A percentile compares a stretch with the other conserved stretches of the same genome.
Conservation (phyloP, 23 tunicate genomes). For the Trididemnum nubilum region DNA sequence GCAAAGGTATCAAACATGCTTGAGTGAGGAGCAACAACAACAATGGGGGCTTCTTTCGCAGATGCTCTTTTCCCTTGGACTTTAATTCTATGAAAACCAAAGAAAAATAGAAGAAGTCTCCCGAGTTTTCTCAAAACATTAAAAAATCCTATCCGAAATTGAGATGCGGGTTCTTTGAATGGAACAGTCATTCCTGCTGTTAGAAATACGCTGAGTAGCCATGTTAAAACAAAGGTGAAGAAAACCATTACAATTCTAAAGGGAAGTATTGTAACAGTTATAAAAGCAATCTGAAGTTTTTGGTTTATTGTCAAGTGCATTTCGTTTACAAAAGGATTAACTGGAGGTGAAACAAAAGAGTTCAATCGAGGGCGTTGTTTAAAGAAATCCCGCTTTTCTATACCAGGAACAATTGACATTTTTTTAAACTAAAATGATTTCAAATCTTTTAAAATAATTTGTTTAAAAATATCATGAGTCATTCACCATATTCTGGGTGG, state of each 20-base stretch:
- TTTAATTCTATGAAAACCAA: constrained; percentile 54
- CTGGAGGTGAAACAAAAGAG: constrained; percentile 45
- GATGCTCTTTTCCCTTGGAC: constrained; percentile 57
- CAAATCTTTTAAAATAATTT: too few species aligned
- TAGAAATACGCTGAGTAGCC: not conserved
- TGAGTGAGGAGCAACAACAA: constrained; percentile 74
- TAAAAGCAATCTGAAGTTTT: constrained; percentile 33
- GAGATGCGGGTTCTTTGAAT: constrained; percentile 5
- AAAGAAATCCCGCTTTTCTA: not conserved
- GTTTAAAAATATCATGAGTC: too few species aligned
- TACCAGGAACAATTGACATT: too few species aligned
- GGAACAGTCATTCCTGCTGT: constrained; percentile 13
- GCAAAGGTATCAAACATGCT: constrained; percentile 45
- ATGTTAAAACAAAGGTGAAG: constrained; percentile 4
- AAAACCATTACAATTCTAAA: constrained; percentile 1
- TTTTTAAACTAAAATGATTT: too few species aligned
- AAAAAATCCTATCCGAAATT: constrained; percentile 1
- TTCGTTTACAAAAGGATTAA: constrained; percentile 70
- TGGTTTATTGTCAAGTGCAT: constrained; percentile 2
- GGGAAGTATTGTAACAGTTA: constrained; percentile 44
- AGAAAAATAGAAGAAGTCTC: constrained; percentile 27
- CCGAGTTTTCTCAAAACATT: constrained; percentile 37
- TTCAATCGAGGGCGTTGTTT: constrained; percentile 32
- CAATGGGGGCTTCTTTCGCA: constrained; percentile 38
- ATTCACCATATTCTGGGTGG: too few species aligned